Evolutionary conservation across 2,888 invertebrate genomes (phyloP).

Genomic region (Cactoblastis cactorum): DNA sequence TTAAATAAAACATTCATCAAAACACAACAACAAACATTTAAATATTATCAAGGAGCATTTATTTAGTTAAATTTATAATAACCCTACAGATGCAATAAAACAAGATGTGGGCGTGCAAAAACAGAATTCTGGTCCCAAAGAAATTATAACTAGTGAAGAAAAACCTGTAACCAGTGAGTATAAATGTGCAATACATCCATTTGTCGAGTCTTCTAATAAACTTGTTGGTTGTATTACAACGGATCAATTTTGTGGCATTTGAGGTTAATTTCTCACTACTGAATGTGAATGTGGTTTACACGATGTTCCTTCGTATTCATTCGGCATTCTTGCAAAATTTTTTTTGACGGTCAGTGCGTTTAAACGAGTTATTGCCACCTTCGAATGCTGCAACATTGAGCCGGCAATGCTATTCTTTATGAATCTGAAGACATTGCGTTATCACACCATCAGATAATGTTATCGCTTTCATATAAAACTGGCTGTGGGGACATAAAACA

Average conservation of each 20-base stretch:
- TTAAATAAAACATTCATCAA: constrained; percentile 14
- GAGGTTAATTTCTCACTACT: constrained; percentile 30
- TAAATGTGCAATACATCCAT: constrained; percentile 44
- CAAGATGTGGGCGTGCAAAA: constrained; percentile 72
- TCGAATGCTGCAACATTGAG: constrained; percentile 41
- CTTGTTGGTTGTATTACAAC: constrained; percentile 34
- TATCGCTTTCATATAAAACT: constrained; percentile 42
- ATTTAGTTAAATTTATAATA: constrained; percentile 62
- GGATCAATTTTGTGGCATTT: constrained; percentile 52
- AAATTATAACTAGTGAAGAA: constrained; percentile 62
- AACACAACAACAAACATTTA: constrained; percentile 28
- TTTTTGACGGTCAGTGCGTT: constrained; percentile 15
- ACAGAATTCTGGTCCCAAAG: constrained; percentile 59
- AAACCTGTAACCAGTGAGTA: constrained; percentile 73
- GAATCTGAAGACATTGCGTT: constrained; percentile 52
- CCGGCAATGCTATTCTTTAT: constrained; percentile 38
- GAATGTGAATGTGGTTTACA: constrained; percentile 44
- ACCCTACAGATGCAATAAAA: constrained; percentile 71
- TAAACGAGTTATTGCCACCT: constrained; percentile 11
- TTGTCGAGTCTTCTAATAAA: constrained; percentile 40
- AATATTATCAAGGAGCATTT: constrained; percentile 34
- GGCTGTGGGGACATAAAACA: constrained; percentile 40
- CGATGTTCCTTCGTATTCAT: not conserved
- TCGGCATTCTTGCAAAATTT: constrained; percentile 20
- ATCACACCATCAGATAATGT: constrained; percentile 54